Evolutionary conservation across 1,140 invertebrate genomes (phyloP), one percentile per base, ranked within the genome.

Genomic region (Cherax destructor): DNA sequence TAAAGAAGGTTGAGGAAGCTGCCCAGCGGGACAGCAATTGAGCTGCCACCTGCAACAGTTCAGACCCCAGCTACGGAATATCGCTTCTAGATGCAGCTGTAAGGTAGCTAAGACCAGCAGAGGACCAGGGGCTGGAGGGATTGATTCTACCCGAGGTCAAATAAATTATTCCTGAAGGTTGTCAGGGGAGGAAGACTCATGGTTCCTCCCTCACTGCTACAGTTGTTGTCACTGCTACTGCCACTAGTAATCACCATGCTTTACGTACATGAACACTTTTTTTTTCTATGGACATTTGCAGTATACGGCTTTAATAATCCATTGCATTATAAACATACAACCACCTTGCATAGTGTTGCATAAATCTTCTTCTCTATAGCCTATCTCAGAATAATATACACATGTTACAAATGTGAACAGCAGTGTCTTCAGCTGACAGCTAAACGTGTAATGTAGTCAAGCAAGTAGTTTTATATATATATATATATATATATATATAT

Each of bases 151-250:
- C 56, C 18, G 61, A 65, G n/a, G 80, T 47, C 56, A 47, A 21
- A 80, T 83, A 83, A 83, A 83, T 83, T 61, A 83, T 83, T 83
- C 41, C 52, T 41, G 80, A 16, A 21, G 56, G 80, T 47, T 24
- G 16, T 83, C 13, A 65, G 61, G 61, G 24, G 80, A 52, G 80
- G 80, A 16, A n/a, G 52, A 21, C 61, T 59, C 80, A 41, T 83
- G 56, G n/a, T 30, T 24, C 52, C 52, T 41, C 80, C 80, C 52
- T 52, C 4, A 0, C 52, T 9, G 61, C 18, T 18, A 21, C 21
- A 13, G 61, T 18, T 65, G 61, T 65, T 65, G 61, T 18, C 5
- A 18, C 61, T 65, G 7, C 13, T 65, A 18, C 61, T 65, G 61
- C 11, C 21, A 21, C 2, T 13, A 65, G 16, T 21, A 11, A 18